phyloP scores from a whole-genome alignment of 2,888 invertebrate species.

The Sarcophaga rosellei region DNA sequence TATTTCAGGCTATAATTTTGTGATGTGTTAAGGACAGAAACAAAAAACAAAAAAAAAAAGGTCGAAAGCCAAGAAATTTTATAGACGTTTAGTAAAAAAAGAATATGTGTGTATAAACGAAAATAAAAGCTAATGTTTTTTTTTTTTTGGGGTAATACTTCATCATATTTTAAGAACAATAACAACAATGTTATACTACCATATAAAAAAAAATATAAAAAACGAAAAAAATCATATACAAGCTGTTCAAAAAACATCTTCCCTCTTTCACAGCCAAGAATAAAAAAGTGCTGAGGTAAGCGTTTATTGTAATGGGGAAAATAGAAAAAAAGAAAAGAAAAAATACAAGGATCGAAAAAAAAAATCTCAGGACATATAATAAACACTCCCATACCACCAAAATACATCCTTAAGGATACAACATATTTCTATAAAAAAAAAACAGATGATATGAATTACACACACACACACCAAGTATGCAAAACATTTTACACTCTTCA shows the following conservation, averaged over 20 bases:
- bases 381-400: conserved; percentile 10
- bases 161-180: conserved; percentile 53
- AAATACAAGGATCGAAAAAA: conserved; percentile 21
- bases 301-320: conserved; percentile 64
- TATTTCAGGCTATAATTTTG: conserved; percentile 16
- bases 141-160: conserved; percentile 75
- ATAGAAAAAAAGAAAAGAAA: conserved; percentile 18
- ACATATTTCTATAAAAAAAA: conserved; percentile 42
- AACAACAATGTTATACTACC: not conserved
- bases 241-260: conserved; percentile 65
- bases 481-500: conserved; percentile 40
- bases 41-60: conserved; percentile 47
- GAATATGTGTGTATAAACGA: not conserved
- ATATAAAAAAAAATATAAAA: conserved; percentile 43
- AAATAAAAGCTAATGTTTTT: conserved; percentile 75
- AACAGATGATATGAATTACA: conserved; percentile 58
- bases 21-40: conserved; percentile 42
- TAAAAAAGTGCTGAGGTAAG: conserved; percentile 76
- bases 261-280: conserved; percentile 56
- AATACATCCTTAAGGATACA: conserved; percentile 11
- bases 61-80: conserved; percentile 65
- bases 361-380: conserved; percentile 52
- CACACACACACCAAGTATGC: conserved; percentile 38
- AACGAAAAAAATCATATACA: conserved; percentile 58
- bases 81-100: conserved; percentile 33